Percentiles rank a stretch among this genome's conserved stretches.
Evolutionary conservation across 1,140 invertebrate species (phyloP).

Genomic region (Micrasema longulum): DNA sequence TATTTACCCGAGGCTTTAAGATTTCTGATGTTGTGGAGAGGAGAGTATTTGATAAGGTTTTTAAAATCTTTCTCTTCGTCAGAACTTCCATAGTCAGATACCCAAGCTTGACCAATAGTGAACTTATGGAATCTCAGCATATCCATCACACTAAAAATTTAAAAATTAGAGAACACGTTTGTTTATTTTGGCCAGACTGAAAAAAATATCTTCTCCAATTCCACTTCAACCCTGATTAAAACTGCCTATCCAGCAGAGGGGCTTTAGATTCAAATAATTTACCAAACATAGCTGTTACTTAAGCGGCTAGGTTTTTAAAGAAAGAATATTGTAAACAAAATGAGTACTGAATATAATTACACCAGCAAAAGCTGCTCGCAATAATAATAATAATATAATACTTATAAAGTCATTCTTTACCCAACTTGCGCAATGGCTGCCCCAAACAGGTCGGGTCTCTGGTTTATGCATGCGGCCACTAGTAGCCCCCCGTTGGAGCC

Average conservation of each 20-base stretch:
- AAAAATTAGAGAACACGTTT: constrained; percentile 1
- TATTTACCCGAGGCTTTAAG: constrained; percentile 32
- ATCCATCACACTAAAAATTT: constrained; percentile 92
- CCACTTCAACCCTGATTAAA: too few relatives aligned
- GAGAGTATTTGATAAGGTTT: constrained; percentile 92
- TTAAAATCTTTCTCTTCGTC: constrained; percentile 91
- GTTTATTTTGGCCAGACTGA: too few relatives aligned
- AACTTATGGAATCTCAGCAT: constrained; percentile 99
- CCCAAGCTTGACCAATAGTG: constrained; percentile 97
- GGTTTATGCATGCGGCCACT: constrained; percentile 93
- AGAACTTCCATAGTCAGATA: constrained; percentile 94
- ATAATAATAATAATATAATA: constrained; percentile 2
- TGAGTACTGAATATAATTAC: too few relatives aligned
- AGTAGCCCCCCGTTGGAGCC: constrained; percentile 97
- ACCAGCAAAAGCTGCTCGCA: background rate
- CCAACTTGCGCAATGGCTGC: constrained; percentile 92
- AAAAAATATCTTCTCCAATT: too few relatives aligned
- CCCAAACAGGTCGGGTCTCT: constrained; percentile 94
- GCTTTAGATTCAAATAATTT: too few relatives aligned
- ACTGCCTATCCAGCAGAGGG: too few relatives aligned
- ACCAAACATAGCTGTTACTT: too few relatives aligned
- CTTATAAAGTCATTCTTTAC: constrained; percentile 77
- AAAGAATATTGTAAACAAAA: too few relatives aligned
- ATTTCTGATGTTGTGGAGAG: constrained; percentile 89
- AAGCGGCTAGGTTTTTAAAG: too few relatives aligned